Conservation (phyloP, 1,140 invertebrate species). For the Trissolcus basalis region DNA sequence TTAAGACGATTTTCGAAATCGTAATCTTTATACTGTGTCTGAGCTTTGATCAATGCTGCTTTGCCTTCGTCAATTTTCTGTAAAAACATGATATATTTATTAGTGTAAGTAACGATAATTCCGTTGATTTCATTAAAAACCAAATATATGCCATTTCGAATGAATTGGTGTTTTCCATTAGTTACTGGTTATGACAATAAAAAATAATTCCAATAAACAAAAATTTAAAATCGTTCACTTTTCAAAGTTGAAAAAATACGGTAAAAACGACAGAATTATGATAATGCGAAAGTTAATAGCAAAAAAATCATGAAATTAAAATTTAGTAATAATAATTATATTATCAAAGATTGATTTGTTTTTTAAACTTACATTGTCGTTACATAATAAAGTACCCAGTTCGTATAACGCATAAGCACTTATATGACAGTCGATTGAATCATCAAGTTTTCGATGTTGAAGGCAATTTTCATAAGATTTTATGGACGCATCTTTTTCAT, state of each 20-base stretch:
- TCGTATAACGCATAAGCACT: conserved; percentile 83
- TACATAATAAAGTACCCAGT: conserved; percentile 77
- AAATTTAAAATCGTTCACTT: no score
- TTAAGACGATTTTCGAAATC: conserved; percentile 83
- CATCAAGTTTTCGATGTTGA: conserved; percentile 67
- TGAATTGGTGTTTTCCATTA: no score
- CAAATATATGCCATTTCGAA: no score
- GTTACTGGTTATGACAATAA: no score
- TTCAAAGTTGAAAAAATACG: no score
- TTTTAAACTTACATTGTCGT: conserved; percentile 75
- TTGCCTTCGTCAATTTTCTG: conserved; percentile 78
- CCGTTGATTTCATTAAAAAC: no score
- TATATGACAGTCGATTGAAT: conserved; percentile 79
- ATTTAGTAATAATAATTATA: no score
- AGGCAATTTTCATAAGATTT: conserved; percentile 76
- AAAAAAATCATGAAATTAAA: no score
- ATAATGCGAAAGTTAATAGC: no score
- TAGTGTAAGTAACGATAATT: no score
- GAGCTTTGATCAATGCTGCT: conserved; percentile 73
- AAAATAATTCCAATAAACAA: no score
- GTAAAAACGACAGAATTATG: no score
- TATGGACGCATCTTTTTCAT: conserved; percentile 74
- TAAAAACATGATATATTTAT: conserved; percentile 61
- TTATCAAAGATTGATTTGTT: conserved; percentile 1
- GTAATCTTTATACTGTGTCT: conserved; percentile 80